Percentiles rank a stretch among this genome's conserved stretches.
Evolutionary conservation across 2,113 vertebrate genomes (phyloP).

Genomic region (Cheilinus undulatus): DNA sequence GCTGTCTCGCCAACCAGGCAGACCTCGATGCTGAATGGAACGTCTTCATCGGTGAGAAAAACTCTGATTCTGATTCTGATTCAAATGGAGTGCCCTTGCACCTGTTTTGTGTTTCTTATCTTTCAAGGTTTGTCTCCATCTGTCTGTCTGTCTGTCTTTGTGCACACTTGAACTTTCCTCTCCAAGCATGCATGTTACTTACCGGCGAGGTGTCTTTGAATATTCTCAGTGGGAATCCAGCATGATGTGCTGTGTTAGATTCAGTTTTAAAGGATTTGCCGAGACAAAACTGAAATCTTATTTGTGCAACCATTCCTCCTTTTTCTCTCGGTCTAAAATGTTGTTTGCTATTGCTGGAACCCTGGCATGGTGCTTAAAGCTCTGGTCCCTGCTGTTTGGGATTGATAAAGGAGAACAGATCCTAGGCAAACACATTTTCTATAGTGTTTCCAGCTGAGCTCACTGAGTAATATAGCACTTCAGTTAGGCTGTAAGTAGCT

Average conservation of each 20-base stretch:
- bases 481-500: constrained; percentile 73
- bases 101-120: constrained; percentile 9
- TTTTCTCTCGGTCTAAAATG: constrained; percentile 66
- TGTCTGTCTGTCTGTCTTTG: constrained; percentile 10
- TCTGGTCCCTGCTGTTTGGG: constrained; percentile 77
- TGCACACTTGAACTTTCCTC: constrained; percentile 25
- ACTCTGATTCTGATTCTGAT: constrained; percentile 3
- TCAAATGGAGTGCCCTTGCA: constrained; percentile 18
- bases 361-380: constrained; percentile 74
- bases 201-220: constrained; percentile 57
- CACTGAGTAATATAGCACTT: constrained; percentile 78
- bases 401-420: constrained; percentile 82
- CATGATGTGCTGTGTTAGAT: constrained; percentile 67
- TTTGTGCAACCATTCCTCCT: constrained; percentile 71
- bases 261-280: constrained; percentile 77
- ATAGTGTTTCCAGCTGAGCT: constrained; percentile 81
- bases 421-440: constrained; percentile 80
- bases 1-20: constrained; percentile 98
- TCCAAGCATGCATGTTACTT: constrained; percentile 55
- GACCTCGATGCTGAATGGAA: constrained; percentile 99
- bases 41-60: constrained; percentile 93
- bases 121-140: background rate
- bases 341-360: constrained; percentile 71
- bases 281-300: constrained; percentile 79
- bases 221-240: constrained; percentile 60